Evolutionary conservation across 2,888 invertebrate genomes (phyloP).

Genomic region (Keiferia lycopersicella): DNA sequence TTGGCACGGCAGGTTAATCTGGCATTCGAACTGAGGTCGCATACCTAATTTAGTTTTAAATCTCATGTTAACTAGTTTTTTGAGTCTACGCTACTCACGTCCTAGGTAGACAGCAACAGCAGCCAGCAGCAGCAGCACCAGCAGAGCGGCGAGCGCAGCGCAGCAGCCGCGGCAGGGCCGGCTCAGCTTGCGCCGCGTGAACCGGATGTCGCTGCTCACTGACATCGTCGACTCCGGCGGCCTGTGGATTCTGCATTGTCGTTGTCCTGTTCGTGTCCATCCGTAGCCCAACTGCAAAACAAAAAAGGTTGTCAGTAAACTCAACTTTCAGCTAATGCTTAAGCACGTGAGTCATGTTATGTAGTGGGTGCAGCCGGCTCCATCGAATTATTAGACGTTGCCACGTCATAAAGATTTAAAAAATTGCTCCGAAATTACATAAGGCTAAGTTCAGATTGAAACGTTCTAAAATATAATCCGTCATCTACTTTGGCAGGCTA

Average conservation of each 20-base stretch:
- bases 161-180: slow-evolving; percentile 94
- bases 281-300: slow-evolving; percentile 66
- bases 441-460: neutral
- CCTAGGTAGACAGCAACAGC: slow-evolving; percentile 83
- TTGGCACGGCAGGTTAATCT: neutral
- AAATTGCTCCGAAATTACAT: neutral
- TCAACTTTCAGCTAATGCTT: too few relatives aligned
- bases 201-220: slow-evolving; percentile 93
- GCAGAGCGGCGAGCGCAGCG: slow-evolving; percentile 91
- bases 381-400: too few relatives aligned
- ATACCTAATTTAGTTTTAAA: too few relatives aligned
- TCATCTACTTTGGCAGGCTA: neutral
- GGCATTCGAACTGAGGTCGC: neutral
- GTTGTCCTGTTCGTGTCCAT: slow-evolving; percentile 64
- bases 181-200: slow-evolving; percentile 91
- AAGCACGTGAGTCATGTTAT: too few relatives aligned
- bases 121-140: slow-evolving; percentile 86
- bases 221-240: slow-evolving; percentile 90
- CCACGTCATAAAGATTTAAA: neutral
- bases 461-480: slow-evolving; percentile 2
- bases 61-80: too few relatives aligned
- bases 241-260: slow-evolving; percentile 65
- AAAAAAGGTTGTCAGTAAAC: too few relatives aligned
- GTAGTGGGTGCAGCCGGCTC: too few relatives aligned
- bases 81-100: too few relatives aligned